phyloP scores from a whole-genome alignment of 1,140 invertebrate species.

The Aphaenogaster floridana region DNA sequence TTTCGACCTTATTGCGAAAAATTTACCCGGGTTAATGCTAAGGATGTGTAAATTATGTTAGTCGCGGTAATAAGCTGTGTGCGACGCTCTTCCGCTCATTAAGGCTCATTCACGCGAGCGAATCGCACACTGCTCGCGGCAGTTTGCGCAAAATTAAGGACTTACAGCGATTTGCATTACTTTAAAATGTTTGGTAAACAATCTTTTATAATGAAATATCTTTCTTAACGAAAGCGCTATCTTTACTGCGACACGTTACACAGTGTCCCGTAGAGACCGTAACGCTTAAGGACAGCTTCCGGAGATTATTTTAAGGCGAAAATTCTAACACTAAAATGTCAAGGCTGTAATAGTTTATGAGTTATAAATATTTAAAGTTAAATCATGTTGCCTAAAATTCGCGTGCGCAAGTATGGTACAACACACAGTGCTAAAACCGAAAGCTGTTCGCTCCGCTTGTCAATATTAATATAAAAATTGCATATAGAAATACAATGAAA shows the following conservation, averaged over 20 bases:
- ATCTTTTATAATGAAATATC: neutral
- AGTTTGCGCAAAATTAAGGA: neutral
- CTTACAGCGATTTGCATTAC: neutral
- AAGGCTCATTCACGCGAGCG: neutral
- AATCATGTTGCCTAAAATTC: too few relatives aligned
- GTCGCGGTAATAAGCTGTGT: neutral
- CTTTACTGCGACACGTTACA: neutral
- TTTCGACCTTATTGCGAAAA: constrained; percentile 20
- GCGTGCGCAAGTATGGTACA: too few relatives aligned
- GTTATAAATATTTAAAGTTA: too few relatives aligned
- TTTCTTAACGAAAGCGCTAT: neutral
- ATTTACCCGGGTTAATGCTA: constrained; percentile 14
- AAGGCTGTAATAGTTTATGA: too few relatives aligned
- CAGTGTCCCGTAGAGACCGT: too few relatives aligned
- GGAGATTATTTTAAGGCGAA: too few relatives aligned
- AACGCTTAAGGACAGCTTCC: too few relatives aligned
- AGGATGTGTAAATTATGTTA: constrained; percentile 21
- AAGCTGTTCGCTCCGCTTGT: too few relatives aligned
- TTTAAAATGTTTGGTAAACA: neutral
- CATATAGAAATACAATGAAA: too few relatives aligned
- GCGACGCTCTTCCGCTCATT: neutral
- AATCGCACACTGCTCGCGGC: neutral
- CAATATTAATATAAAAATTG: too few relatives aligned
- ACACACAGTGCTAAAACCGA: too few relatives aligned
- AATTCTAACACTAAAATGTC: too few relatives aligned